These are phyloP conservation scores for Ditylenchus weischeri DNA, from an alignment of 2,888 invertebrate species.

Conservation along the genomic window DNA sequence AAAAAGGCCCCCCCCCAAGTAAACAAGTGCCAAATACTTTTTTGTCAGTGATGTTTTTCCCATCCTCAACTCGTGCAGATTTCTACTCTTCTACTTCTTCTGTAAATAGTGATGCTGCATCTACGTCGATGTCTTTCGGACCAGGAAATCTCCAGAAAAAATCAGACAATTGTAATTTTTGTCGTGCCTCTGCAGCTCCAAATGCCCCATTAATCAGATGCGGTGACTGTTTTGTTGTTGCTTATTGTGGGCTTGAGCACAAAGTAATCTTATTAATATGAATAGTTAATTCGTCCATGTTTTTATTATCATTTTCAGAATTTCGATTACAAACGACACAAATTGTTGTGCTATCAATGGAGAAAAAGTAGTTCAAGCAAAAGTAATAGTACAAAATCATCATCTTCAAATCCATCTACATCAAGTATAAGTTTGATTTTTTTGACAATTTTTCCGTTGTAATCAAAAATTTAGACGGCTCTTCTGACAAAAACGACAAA, in stretches of 20 bases:
- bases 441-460: not conserved
- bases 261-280: constrained; percentile 28
- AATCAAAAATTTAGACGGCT: constrained; percentile 11
- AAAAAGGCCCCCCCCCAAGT: too few species aligned
- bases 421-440: not conserved
- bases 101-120: not conserved
- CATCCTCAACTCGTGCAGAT: too few species aligned
- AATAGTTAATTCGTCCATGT: too few species aligned
- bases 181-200: constrained; percentile 7
- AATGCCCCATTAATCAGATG: constrained; percentile 29
- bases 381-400: not conserved
- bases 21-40: too few species aligned
- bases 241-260: constrained; percentile 40
- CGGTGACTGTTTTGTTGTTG: constrained; percentile 34
- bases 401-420: constrained; percentile 6
- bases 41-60: too few species aligned
- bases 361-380: constrained; percentile 4
- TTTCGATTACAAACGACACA: constrained; percentile 47
- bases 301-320: constrained; percentile 32
- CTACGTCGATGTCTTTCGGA: not conserved
- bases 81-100: too few species aligned
- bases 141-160: not conserved
- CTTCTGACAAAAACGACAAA: not conserved
- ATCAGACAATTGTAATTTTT: constrained; percentile 17
- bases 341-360: constrained; percentile 36